These are phyloP conservation scores for Stichodactyla mertensii DNA, from an alignment of 64 coral and sea anemone species.

Conservation along the genomic window DNA sequence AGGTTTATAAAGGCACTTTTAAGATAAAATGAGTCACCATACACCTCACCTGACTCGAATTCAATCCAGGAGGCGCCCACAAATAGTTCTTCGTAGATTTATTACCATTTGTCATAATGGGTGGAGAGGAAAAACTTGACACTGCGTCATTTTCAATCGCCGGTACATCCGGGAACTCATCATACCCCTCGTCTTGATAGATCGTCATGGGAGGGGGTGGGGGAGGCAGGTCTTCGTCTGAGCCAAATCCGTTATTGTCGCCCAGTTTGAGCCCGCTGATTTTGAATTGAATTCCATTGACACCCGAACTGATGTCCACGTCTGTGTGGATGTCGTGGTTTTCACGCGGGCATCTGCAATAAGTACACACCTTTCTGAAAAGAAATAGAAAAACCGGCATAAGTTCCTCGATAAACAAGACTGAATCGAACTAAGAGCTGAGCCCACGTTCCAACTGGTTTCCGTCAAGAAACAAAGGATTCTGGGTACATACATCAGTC, in stretches of 20 bases:
- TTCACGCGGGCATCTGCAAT: constrained; percentile 89
- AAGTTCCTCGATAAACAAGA: neutral
- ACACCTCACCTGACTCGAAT: constrained; percentile 63
- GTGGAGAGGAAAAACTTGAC: constrained; percentile 1
- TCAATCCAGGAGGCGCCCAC: constrained; percentile 65
- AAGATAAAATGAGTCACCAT: neutral
- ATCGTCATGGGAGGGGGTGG: constrained; percentile 52
- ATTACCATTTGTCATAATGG: neutral
- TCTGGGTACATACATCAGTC: too few species aligned
- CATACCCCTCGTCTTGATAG: constrained; percentile 20
- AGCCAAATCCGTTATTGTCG: constrained; percentile 24
- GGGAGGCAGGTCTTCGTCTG: constrained; percentile 59
- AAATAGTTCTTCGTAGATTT: constrained; percentile 36
- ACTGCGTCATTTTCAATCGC: constrained; percentile 26
- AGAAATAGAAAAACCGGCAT: neutral
- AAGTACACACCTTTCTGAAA: constrained; percentile 65
- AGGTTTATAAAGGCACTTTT: too few species aligned
- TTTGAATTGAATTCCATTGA: constrained; percentile 77
- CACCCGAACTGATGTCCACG: constrained; percentile 23
- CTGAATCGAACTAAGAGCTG: neutral
- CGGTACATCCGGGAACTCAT: constrained; percentile 29
- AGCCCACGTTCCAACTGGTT: too few species aligned
- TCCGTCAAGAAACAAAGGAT: too few species aligned
- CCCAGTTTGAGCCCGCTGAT: constrained; percentile 64
- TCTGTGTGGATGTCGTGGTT: constrained; percentile 67